Conservation (phyloP, 1,140 invertebrate genomes). For the Aphidius gifuensis region DNA sequence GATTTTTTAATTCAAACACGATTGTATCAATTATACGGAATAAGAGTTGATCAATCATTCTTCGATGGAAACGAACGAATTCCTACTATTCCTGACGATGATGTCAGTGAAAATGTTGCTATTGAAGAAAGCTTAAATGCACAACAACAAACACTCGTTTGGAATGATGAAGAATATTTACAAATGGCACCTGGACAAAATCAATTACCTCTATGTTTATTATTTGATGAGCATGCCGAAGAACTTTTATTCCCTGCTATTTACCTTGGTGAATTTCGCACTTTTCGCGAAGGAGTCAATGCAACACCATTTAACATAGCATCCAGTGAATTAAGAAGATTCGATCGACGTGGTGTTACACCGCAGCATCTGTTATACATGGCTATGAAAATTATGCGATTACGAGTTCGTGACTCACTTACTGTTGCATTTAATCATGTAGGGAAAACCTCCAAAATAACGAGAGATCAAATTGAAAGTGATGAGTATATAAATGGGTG, state of each 20-base stretch:
- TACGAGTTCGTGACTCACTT: slow-evolving; percentile 23
- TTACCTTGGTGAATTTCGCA: slow-evolving; percentile 37
- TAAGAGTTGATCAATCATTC: slow-evolving; percentile 17
- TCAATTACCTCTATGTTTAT: slow-evolving; percentile 22
- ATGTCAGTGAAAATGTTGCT: slow-evolving; percentile 30
- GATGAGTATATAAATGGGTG: slow-evolving; percentile 24
- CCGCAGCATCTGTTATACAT: slow-evolving; percentile 24
- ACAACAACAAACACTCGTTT: not conserved
- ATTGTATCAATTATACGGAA: slow-evolving; percentile 24
- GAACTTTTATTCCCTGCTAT: slow-evolving; percentile 44
- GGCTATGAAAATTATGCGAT: slow-evolving; percentile 27
- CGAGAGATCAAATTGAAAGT: not conserved
- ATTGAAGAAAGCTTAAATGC: slow-evolving; percentile 21
- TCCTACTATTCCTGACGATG: slow-evolving; percentile 21
- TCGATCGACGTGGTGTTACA: slow-evolving; percentile 22
- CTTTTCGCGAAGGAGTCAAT: slow-evolving; percentile 29
- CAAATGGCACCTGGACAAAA: slow-evolving; percentile 32
- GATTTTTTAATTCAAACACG: slow-evolving; percentile 22
- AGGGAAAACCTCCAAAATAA: slow-evolving; percentile 25
- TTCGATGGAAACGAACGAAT: not conserved
- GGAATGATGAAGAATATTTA: slow-evolving; percentile 26
- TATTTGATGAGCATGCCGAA: slow-evolving; percentile 34
- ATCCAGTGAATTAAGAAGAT: slow-evolving; percentile 27
- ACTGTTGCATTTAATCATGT: slow-evolving; percentile 30
- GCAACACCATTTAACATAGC: slow-evolving; percentile 29